A percentile compares a stretch with the other conserved stretches of the same genome.
These are phyloP conservation scores for Spisula solida DNA, from an alignment of 2,888 invertebrate species.

Conservation along the genomic window DNA sequence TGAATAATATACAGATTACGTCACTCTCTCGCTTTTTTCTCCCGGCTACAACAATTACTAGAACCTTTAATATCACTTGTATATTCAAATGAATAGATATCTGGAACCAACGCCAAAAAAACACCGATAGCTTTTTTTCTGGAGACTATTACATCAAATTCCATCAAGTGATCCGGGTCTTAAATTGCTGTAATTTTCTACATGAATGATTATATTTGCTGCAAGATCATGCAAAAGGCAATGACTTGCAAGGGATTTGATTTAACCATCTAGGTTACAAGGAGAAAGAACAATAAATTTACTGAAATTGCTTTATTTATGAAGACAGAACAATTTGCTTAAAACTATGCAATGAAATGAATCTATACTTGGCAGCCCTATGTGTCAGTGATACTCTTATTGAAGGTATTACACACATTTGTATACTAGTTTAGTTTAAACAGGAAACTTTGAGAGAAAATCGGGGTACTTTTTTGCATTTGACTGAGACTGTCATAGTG, in stretches of 20 bases:
- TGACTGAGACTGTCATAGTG: no score
- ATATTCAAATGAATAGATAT: conserved; percentile 2
- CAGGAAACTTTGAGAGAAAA: no score
- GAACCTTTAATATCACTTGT: background rate
- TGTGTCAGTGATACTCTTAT: background rate
- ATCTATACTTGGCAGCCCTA: background rate
- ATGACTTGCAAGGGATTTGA: background rate
- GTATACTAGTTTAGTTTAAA: background rate
- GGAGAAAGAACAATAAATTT: background rate
- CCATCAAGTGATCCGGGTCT: background rate
- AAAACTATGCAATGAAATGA: background rate
- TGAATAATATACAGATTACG: no score
- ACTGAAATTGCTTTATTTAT: background rate
- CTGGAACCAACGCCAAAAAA: background rate
- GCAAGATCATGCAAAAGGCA: background rate
- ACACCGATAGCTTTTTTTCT: background rate
- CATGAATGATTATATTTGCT: conserved; percentile 1
- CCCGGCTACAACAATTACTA: background rate
- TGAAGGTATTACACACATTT: background rate
- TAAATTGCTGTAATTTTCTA: background rate
- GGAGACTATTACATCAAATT: background rate
- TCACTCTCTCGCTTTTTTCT: background rate
- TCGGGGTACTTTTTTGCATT: no score
- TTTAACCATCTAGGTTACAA: background rate
- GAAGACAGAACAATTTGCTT: background rate